Conservation (phyloP, 2,797 vertebrate species). For the Garrulus glandarius region DNA sequence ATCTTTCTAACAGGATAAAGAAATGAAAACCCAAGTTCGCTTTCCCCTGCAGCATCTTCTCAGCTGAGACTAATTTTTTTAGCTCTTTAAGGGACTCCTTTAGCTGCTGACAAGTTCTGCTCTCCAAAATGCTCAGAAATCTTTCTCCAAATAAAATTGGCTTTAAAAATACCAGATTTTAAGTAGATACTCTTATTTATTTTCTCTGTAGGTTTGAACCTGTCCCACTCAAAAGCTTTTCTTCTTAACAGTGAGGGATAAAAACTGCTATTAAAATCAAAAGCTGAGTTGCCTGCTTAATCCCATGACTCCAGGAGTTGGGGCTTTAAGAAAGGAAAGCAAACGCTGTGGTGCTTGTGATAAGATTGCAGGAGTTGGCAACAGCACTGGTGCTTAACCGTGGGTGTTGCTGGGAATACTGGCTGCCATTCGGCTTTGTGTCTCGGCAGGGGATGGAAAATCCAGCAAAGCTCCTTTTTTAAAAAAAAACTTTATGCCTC, state of each 20-base stretch:
- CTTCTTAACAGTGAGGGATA: neutral
- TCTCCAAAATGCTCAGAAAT: neutral
- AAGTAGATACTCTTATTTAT: neutral
- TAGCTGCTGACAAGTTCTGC: neutral
- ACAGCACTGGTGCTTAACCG: neutral
- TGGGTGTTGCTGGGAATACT: slow-evolving; percentile 34
- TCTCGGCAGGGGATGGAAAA: slow-evolving; percentile 32
- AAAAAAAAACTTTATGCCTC: neutral
- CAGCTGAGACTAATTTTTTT: neutral
- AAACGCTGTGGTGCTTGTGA: neutral
- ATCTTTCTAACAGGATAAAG: neutral
- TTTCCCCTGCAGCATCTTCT: neutral
- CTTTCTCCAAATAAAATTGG: neutral
- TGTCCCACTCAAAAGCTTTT: neutral
- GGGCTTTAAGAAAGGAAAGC: neutral
- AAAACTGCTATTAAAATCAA: neutral
- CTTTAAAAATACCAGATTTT: neutral
- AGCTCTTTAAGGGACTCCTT: neutral
- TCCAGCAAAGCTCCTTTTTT: neutral
- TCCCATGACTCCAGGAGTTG: neutral
- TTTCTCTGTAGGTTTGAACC: neutral
- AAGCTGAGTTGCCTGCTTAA: neutral
- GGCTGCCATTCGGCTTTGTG: slow-evolving; percentile 13
- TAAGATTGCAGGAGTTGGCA: slow-evolving; percentile 45
- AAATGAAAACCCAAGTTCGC: neutral